Percentiles rank a stretch among this genome's conserved stretches.
Conservation (phyloP, 2,797 vertebrate species). For the Rhincodon typus region DNA sequence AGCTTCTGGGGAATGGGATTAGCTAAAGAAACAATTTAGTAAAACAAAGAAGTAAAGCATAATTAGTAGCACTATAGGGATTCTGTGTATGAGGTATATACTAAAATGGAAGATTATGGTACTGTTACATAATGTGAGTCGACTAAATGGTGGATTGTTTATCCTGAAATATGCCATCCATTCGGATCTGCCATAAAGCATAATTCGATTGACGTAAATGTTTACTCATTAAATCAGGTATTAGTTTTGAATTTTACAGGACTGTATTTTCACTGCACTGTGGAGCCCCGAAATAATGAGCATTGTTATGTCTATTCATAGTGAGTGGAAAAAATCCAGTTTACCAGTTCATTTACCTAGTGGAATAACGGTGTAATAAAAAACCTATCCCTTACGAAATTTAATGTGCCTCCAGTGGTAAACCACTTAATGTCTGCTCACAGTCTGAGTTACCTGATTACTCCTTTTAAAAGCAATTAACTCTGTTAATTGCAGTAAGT, state of each 20-base stretch:
- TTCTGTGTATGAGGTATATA: background rate
- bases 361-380: background rate
- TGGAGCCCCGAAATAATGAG: background rate
- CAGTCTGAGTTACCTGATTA: conserved; percentile 1
- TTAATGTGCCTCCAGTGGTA: conserved; percentile 12
- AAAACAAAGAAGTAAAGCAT: background rate
- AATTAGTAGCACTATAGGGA: background rate
- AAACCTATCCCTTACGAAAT: background rate
- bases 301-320: background rate
- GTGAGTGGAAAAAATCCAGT: conserved; percentile 7
- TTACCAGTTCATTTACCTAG: background rate
- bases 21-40: background rate
- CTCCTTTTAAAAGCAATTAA: conserved; percentile 30
- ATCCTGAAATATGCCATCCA: background rate
- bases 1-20: background rate
- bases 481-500: conserved; percentile 16
- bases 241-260: background rate
- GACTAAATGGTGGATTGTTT: background rate
- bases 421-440: conserved; percentile 6
- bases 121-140: background rate
- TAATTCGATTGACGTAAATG: background rate
- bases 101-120: background rate
- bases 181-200: background rate
- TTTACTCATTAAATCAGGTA: background rate
- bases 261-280: background rate